Evolutionary conservation across 2,888 invertebrate genomes (phyloP).

Genomic region (Drosophila mimetica): DNA sequence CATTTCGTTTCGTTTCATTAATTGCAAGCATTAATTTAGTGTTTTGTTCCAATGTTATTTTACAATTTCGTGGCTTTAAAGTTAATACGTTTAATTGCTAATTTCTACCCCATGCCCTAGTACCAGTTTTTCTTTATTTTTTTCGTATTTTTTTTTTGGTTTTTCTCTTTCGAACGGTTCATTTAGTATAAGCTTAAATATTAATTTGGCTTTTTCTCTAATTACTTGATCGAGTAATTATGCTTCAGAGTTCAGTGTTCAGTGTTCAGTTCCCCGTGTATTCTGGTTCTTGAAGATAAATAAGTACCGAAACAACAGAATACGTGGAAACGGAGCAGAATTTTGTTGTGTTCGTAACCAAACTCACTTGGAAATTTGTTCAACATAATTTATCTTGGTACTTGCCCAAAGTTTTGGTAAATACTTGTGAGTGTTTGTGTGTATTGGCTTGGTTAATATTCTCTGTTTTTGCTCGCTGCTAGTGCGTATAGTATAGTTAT

Average conservation of each 20-base stretch:
- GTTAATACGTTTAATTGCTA: conserved; percentile 48
- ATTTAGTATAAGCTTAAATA: conserved; percentile 59
- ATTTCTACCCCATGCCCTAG: conserved; percentile 75
- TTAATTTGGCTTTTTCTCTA: conserved; percentile 73
- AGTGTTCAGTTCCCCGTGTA: conserved; percentile 31
- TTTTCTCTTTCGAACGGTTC: conserved; percentile 30
- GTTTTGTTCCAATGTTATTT: conserved; percentile 47
- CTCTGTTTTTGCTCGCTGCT: conserved; percentile 19
- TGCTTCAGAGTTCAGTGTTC: conserved; percentile 22
- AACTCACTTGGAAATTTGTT: conserved; percentile 30
- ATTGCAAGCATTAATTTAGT: conserved; percentile 54
- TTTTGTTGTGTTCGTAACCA: conserved; percentile 12
- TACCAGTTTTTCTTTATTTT: conserved; percentile 56
- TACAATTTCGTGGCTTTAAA: conserved; percentile 53
- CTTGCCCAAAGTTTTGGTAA: conserved; percentile 30
- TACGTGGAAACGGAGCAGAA: conserved; percentile 21
- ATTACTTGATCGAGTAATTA: conserved; percentile 37
- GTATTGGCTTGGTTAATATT: conserved; percentile 27
- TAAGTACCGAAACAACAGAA: conserved; percentile 48
- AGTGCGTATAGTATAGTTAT: conserved; percentile 29
- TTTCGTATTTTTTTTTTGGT: conserved; percentile 23
- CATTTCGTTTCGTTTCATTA: conserved; percentile 28
- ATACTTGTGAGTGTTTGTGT: conserved; percentile 13
- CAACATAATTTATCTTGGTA: conserved; percentile 37
- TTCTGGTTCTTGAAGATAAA: conserved; percentile 20